Conservation (phyloP, 2,797 vertebrate genomes). For the Channallabes apus region DNA sequence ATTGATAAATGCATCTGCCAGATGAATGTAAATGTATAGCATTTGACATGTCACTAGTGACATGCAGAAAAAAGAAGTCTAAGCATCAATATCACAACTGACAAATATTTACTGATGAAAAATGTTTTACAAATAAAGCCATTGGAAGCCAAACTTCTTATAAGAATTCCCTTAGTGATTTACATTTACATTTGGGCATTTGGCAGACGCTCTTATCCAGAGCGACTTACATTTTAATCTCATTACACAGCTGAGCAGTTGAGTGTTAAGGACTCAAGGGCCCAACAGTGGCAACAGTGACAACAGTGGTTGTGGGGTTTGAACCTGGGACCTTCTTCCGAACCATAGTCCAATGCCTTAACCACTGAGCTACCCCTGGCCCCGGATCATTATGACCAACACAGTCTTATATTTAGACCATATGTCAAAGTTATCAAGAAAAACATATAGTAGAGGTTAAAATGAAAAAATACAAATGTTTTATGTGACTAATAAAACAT, state of each 20-base stretch:
- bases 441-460: background rate
- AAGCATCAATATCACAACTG: background rate
- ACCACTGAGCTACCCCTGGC: too few relatives aligned
- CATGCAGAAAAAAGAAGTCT: background rate
- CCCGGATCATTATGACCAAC: too few relatives aligned
- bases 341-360: too few relatives aligned
- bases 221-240: too few relatives aligned
- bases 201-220: too few relatives aligned
- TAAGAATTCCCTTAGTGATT: background rate
- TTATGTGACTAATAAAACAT: slow-evolving; percentile 4
- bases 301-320: too few relatives aligned
- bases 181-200: too few relatives aligned
- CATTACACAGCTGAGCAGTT: too few relatives aligned
- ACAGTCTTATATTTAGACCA: background rate
- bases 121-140: background rate
- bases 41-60: background rate
- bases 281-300: too few relatives aligned
- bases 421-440: background rate
- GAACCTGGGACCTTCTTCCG: too few relatives aligned
- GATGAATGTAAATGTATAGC: background rate
- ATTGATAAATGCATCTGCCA: background rate
- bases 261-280: too few relatives aligned
- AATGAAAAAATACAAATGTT: background rate
- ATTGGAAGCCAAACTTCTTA: background rate
- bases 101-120: background rate